Evolutionary conservation across 1,140 invertebrate genomes (phyloP).

Genomic region (Cyphomyrmex costatus): DNA sequence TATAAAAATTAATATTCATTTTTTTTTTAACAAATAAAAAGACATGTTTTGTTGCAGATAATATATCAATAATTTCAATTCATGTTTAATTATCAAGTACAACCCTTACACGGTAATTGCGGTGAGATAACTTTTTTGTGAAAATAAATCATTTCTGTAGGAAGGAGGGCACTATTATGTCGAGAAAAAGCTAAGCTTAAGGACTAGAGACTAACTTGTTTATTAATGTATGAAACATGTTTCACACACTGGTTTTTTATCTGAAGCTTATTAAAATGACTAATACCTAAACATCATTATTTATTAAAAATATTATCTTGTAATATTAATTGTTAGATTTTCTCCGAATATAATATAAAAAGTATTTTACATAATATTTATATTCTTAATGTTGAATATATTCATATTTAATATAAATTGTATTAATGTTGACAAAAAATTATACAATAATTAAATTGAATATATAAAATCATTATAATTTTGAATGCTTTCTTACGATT

Average conservation of each 20-base stretch:
- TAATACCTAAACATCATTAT: background rate
- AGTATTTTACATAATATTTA: background rate
- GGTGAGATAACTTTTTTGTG: conserved; percentile 46
- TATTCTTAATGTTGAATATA: background rate
- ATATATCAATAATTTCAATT: conserved; percentile 60
- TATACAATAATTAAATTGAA: background rate
- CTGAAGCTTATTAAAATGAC: background rate
- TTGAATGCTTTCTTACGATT: background rate
- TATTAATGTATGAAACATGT: conserved; percentile 18
- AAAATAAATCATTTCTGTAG: conserved; percentile 26
- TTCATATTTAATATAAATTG: background rate
- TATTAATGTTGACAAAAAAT: background rate
- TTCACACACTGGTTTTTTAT: background rate
- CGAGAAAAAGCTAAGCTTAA: background rate
- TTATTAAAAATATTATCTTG: background rate
- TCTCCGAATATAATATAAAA: background rate
- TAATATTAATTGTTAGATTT: background rate
- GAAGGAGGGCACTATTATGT: conserved; percentile 1
- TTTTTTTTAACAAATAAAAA: background rate
- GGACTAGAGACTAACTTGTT: background rate
- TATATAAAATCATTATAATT: conserved; percentile 1
- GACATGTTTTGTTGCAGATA: conserved; percentile 12
- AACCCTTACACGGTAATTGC: conserved; percentile 3
- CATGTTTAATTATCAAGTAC: conserved; percentile 33
- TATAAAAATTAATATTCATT: background rate